phyloP scores from a whole-genome alignment of 2,888 invertebrate species.

The Ochropacha duplaris region DNA sequence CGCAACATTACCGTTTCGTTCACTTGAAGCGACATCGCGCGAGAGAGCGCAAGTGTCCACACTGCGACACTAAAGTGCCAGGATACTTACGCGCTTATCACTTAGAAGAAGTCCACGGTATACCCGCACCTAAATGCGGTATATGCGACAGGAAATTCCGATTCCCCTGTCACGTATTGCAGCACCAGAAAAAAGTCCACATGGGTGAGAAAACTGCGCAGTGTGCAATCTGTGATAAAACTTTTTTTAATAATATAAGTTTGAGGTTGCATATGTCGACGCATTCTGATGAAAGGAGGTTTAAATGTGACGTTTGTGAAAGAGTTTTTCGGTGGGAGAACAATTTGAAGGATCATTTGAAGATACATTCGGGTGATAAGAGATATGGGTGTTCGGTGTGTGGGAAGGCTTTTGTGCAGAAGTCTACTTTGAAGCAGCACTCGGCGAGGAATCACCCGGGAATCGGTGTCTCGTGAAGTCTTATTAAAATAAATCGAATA shows the following conservation, averaged over 20 bases:
- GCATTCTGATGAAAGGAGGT: slow-evolving; percentile 33
- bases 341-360: slow-evolving; percentile 41
- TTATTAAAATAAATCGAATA: too few species aligned
- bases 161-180: slow-evolving; percentile 44
- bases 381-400: slow-evolving; percentile 64
- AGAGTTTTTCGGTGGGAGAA: slow-evolving; percentile 39
- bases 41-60: slow-evolving; percentile 44
- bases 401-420: slow-evolving; percentile 63
- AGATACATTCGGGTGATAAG: slow-evolving; percentile 55
- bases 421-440: slow-evolving; percentile 63
- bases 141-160: slow-evolving; percentile 58
- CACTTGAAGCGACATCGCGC: slow-evolving; percentile 49
- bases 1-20: slow-evolving; percentile 56
- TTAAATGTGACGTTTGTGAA: slow-evolving; percentile 34
- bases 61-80: slow-evolving; percentile 48
- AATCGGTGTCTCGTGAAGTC: slow-evolving; percentile 12
- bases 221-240: slow-evolving; percentile 75
- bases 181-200: slow-evolving; percentile 55
- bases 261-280: slow-evolving; percentile 39
- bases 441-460: slow-evolving; percentile 50
- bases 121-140: slow-evolving; percentile 55
- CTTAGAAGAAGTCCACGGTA: slow-evolving; percentile 52
- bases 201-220: slow-evolving; percentile 57
- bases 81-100: slow-evolving; percentile 46
- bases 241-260: slow-evolving; percentile 52